Evolutionary conservation across 2,888 invertebrate genomes (phyloP).

Genomic region (Andrena bucephala): DNA sequence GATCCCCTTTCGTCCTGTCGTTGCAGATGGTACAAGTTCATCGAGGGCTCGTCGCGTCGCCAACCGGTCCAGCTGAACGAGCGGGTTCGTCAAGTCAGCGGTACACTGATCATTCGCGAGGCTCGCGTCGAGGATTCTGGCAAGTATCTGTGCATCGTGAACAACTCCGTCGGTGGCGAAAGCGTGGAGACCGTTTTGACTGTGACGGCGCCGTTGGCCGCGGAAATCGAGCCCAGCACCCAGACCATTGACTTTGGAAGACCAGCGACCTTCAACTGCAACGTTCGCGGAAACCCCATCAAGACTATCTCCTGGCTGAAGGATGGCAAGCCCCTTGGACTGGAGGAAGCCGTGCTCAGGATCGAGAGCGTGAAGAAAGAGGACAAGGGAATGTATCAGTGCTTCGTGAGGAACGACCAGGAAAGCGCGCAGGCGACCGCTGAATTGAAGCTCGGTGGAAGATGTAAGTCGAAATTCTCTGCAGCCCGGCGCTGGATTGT

Average conservation of each 20-base stretch:
- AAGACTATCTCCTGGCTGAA: conserved; percentile 97
- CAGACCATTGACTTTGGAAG: conserved; percentile 98
- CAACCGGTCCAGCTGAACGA: conserved; percentile 96
- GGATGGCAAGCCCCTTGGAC: conserved; percentile 94
- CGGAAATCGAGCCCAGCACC: conserved; percentile 94
- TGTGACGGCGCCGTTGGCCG: conserved; percentile 95
- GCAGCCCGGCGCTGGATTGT: not conserved
- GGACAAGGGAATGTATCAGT: conserved; percentile 99
- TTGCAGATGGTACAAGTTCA: conserved; percentile 96
- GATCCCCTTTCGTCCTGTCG: conserved; percentile 42
- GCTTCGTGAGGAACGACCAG: conserved; percentile 96
- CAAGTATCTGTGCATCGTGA: conserved; percentile 97
- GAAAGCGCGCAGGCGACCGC: conserved; percentile 97
- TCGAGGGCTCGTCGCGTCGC: conserved; percentile 94
- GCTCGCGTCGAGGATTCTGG: conserved; percentile 97
- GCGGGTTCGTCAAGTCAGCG: conserved; percentile 96
- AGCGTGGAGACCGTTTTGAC: conserved; percentile 96
- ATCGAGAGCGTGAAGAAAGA: conserved; percentile 97
- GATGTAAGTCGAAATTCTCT: conserved; percentile 87
- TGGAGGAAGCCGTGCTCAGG: conserved; percentile 92
- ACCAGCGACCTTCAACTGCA: conserved; percentile 96
- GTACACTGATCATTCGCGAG: conserved; percentile 96
- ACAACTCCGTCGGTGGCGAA: conserved; percentile 97
- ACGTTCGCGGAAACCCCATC: conserved; percentile 95
- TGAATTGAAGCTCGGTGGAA: conserved; percentile 96